Conservation (phyloP, 1,140 invertebrate genomes). For the Musca domestica region DNA sequence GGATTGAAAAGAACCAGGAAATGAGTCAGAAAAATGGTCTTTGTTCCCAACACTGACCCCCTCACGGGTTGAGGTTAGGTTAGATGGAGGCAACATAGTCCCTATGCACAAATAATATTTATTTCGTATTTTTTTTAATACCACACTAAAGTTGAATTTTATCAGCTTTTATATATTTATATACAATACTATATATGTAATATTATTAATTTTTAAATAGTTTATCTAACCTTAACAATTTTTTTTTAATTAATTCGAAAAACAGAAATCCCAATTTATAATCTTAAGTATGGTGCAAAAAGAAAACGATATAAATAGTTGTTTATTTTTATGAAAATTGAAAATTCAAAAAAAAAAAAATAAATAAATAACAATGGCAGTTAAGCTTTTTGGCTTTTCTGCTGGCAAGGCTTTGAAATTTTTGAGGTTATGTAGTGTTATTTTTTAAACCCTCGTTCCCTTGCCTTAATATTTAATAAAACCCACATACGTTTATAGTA, state of each 20-base stretch:
- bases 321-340: neutral
- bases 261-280: neutral
- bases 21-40: no score
- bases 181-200: neutral
- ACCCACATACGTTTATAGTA: no score
- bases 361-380: neutral
- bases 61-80: neutral
- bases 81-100: neutral
- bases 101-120: neutral
- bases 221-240: neutral
- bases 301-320: no score
- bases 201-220: neutral
- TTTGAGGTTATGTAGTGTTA: neutral
- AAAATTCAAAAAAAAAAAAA: neutral
- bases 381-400: no score
- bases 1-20: no score
- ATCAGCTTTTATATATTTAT: constrained; percentile 22
- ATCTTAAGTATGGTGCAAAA: neutral
- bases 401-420: neutral
- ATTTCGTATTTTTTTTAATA: constrained; percentile 13
- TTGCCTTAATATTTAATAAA: no score
- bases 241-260: neutral
- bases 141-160: constrained; percentile 12
- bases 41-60: no score
- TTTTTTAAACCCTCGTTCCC: no score